Base-by-base conservation (phyloP, 2,888 invertebrate species). In the Stenichneumon culpator region DNA sequence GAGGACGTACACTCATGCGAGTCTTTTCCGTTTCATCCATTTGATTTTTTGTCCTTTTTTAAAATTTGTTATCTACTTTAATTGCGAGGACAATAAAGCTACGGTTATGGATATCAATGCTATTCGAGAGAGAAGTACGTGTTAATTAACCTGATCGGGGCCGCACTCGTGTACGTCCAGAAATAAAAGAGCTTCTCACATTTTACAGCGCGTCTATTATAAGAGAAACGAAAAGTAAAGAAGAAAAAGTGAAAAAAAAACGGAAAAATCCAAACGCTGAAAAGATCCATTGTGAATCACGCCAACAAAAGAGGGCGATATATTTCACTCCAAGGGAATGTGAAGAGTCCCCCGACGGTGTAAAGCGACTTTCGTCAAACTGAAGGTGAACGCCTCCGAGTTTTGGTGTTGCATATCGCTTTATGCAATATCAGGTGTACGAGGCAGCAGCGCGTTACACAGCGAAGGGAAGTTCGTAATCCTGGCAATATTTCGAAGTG, bases 381-480 rank as follows among this genome's bases (percentile, higher is more conserved):
- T 70, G 67, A 60, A 39, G 72, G 69, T 44, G 54, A 78, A 63
- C 25, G 22, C 50, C 67, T 70, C 6, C 54, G 22, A 77, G 32
- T 14, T 36, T 22, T 47, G 32, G 54, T 67, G 75, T 57, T 80
- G 60, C 60, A 57, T 69, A 65, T 72, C 60, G 72, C 50, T 63
- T 67, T 72, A 74, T 74, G 77, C 72, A 75, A 80, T 69, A 69
- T 69, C 60, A 79, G 75, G 65, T 75, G 75, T 52, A 63, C 44
- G 9, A 25, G 6, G 44, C 28, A 36, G 16, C 36, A 70, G 52
- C 28, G 36, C 50, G 65, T 52, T 19, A 32, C 32, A 36, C 50
- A 36, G 16, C 32, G 63, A 32, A 52, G 65, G 11, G 39, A 80
- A 84, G 70, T 77, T 84, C 47, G 80, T 84, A 84, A 84, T 84